phyloP scores from a whole-genome alignment of 2,797 vertebrate species.

The Loris lydekkerianus region DNA sequence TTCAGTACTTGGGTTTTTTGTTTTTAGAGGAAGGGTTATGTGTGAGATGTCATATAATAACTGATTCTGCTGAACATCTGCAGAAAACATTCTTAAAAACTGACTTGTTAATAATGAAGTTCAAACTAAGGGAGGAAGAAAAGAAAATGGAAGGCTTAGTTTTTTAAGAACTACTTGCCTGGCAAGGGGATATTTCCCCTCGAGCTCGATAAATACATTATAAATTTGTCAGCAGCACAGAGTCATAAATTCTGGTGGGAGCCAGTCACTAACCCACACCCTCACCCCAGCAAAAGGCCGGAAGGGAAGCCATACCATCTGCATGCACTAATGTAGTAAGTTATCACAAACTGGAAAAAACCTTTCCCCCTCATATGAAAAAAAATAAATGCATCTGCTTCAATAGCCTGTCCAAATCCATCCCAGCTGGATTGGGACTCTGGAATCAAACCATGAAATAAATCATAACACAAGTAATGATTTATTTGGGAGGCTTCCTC shows the following conservation, averaged over 20 bases:
- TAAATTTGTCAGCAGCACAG: neutral
- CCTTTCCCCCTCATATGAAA: neutral
- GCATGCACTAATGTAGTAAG: neutral
- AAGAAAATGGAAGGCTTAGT: neutral
- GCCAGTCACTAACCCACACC: neutral
- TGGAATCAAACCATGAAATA: neutral
- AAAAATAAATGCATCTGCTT: neutral
- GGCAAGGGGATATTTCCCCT: neutral
- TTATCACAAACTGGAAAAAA: constrained; percentile 1
- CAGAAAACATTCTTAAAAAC: constrained; percentile 11
- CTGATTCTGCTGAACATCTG: neutral
- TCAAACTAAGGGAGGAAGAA: neutral
- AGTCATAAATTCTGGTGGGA: neutral
- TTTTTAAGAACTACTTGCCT: constrained; percentile 1
- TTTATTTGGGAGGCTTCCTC: neutral
- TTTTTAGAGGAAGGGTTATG: constrained; percentile 2
- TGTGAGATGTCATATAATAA: neutral
- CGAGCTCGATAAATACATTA: neutral
- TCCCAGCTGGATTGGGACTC: neutral
- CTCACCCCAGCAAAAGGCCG: neutral
- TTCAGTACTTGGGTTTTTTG: constrained; percentile 29
- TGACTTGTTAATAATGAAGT: constrained; percentile 23
- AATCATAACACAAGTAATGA: neutral
- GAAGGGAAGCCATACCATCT: neutral
- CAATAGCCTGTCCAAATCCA: neutral